Evolutionary conservation across 1,140 invertebrate genomes (phyloP).

Genomic region (Tetragnatha versicolor): DNA sequence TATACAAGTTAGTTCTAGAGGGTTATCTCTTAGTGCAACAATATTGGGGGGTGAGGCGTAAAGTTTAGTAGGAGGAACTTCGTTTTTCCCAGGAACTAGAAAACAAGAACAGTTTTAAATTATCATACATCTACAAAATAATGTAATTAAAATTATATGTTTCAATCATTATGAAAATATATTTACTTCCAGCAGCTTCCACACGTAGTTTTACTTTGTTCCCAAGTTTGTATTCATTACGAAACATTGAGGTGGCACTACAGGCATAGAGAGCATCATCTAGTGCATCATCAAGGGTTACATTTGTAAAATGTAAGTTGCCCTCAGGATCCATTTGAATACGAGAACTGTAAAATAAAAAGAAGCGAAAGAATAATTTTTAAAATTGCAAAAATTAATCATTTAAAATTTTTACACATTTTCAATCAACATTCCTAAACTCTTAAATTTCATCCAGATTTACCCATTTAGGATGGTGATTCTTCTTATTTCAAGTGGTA

Average conservation of each 20-base stretch:
- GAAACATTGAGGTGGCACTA: constrained; percentile 82
- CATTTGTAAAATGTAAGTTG: constrained; percentile 92
- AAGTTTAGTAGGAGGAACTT: constrained; percentile 78
- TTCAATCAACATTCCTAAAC: not conserved
- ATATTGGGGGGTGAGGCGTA: constrained; percentile 87
- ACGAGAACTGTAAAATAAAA: constrained; percentile 68
- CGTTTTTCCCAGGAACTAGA: constrained; percentile 70
- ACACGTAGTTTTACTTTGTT: constrained; percentile 81
- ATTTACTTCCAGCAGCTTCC: constrained; percentile 71
- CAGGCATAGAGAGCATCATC: constrained; percentile 83
- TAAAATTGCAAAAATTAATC: not conserved
- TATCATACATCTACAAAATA: not conserved
- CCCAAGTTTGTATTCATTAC: constrained; percentile 79
- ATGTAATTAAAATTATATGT: too few relatives aligned
- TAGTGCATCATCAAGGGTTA: constrained; percentile 82
- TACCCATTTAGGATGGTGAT: too few relatives aligned
- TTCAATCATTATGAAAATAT: not conserved
- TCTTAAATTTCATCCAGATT: not conserved
- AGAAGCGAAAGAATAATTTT: not conserved
- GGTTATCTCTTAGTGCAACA: constrained; percentile 81
- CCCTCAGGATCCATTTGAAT: constrained; percentile 95
- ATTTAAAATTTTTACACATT: not conserved
- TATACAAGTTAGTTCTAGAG: constrained; percentile 85
- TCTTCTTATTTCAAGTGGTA: too few relatives aligned
- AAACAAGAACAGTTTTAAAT: not conserved